Evolutionary conservation across 2,797 vertebrate genomes (phyloP), one percentile per base, ranked within the genome.

Genomic region (Tragopan temminckii): DNA sequence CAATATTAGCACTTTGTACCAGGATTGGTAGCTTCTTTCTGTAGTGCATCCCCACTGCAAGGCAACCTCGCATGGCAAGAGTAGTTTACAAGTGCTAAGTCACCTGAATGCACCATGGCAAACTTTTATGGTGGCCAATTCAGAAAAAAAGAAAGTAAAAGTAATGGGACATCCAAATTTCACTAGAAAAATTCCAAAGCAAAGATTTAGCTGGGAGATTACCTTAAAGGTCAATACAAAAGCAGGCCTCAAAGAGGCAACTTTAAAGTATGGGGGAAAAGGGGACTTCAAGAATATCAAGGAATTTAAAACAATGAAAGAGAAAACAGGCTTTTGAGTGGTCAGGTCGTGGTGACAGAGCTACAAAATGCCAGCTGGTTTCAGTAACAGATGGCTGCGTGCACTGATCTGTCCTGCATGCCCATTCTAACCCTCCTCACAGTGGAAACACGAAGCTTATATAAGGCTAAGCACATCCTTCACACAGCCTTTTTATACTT

Each of bases 321-420:
- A 94, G 59, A 86, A 81, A 82, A 72, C 35, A 80, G 38, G 38
- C 35, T 90, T 92, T 86, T 31, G 43, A 92, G 78, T 72, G 91
- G 78, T 72, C 42, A 46, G 83, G 90, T 85, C 88, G 72, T 59
- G 36, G 66, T 70, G 85, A 94, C 71, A 93, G 85, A 95, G 82
- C 80, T 79, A 76, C 85, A 93, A 94, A 94, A 90, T 88, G 80
- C 89, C 94, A 95, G 90, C 93, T 95, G 94, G 88, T 90, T 94
- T 96, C 5, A 4, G 61, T 92, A 97, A 91, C 95, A 96, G 94
- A 95, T 88, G 95, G 93, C 84, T 87, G 67, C 12, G 4, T 42
- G 68, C 85, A 71, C 80, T 77, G 85, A 81, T 92, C 80, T 83
- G 81, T 77, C 90, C 92, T 89, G 88, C 72, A 59, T 40, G 80